Evolutionary conservation across 1,140 invertebrate species (phyloP).

Genomic region (Melitaea cinxia): DNA sequence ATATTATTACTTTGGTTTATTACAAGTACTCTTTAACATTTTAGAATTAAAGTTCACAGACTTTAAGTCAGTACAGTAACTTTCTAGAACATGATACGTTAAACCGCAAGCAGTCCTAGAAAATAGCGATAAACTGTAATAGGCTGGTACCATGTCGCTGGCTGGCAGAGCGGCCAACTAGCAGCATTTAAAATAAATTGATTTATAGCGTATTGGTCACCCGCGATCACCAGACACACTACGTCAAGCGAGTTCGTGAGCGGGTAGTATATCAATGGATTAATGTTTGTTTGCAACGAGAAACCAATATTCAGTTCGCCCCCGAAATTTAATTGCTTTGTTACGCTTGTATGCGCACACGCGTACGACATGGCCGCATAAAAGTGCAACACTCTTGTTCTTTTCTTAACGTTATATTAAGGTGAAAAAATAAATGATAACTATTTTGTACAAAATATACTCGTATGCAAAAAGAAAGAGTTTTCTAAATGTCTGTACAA

Average conservation of each 20-base stretch:
- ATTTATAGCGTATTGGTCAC: slow-evolving; percentile 51
- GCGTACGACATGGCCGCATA: slow-evolving; percentile 22
- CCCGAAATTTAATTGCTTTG: slow-evolving; percentile 43
- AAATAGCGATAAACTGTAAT: slow-evolving; percentile 51
- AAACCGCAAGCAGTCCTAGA: slow-evolving; percentile 46
- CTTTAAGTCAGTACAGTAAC: slow-evolving; percentile 33
- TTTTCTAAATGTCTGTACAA: no score
- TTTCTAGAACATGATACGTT: slow-evolving; percentile 58
- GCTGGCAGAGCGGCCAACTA: slow-evolving; percentile 36
- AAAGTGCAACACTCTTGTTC: slow-evolving; percentile 16
- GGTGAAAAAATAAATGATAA: no score
- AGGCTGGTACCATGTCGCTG: slow-evolving; percentile 42
- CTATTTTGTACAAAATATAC: no score
- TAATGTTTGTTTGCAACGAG: slow-evolving; percentile 33
- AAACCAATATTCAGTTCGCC: slow-evolving; percentile 30
- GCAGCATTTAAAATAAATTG: slow-evolving; percentile 50
- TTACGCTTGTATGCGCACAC: slow-evolving; percentile 34
- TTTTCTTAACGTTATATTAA: no score
- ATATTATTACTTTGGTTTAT: no score
- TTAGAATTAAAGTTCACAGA: not conserved
- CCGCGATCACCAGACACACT: slow-evolving; percentile 39
- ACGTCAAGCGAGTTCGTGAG: slow-evolving; percentile 30
- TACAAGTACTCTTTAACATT: not conserved
- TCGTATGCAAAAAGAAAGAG: no score
- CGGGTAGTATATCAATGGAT: slow-evolving; percentile 40